Percentiles rank a stretch among this genome's conserved stretches.
Evolutionary conservation across 1,140 invertebrate species (phyloP).

Genomic region (Diachasmimorpha longicaudata): DNA sequence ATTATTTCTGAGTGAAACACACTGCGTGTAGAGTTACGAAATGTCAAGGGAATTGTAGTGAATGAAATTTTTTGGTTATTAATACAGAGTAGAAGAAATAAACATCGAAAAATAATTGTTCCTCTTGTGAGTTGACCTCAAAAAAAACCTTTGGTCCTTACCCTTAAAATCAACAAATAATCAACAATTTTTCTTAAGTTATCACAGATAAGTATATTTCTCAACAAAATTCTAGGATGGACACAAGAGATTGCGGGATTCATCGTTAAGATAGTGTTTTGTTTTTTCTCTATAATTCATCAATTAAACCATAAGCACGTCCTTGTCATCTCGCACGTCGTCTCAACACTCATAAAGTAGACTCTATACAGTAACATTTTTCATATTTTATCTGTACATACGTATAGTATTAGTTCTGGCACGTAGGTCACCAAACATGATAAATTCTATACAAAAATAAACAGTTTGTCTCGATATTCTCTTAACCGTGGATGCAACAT

Average conservation of each 20-base stretch:
- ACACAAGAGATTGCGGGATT: conserved; percentile 30
- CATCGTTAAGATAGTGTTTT: conserved; percentile 18
- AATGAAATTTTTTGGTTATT: conserved; percentile 54
- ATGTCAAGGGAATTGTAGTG: conserved; percentile 57
- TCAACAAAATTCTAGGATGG: conserved; percentile 36
- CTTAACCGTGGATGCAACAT: conserved; percentile 35
- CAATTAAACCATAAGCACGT: neutral
- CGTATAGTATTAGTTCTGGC: conserved; percentile 44
- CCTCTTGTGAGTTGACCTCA: too few relatives aligned
- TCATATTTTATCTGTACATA: conserved; percentile 33
- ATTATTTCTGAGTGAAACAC: conserved; percentile 16
- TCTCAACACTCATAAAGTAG: conserved; percentile 28
- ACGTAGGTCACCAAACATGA: conserved; percentile 45
- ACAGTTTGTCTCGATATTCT: conserved; percentile 34
- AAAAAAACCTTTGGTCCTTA: conserved; percentile 44
- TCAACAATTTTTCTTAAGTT: conserved; percentile 12
- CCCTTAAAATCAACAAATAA: neutral
- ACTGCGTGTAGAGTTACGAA: conserved; percentile 36
- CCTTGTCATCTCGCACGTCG: neutral
- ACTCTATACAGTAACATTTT: conserved; percentile 37
- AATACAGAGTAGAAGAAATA: conserved; percentile 55
- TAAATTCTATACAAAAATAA: conserved; percentile 57
- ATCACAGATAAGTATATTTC: conserved; percentile 34
- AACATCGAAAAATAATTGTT: conserved; percentile 51
- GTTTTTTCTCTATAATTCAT: neutral